phyloP scores from a whole-genome alignment of 2,797 vertebrate species.

The Serranus cabrilla region DNA sequence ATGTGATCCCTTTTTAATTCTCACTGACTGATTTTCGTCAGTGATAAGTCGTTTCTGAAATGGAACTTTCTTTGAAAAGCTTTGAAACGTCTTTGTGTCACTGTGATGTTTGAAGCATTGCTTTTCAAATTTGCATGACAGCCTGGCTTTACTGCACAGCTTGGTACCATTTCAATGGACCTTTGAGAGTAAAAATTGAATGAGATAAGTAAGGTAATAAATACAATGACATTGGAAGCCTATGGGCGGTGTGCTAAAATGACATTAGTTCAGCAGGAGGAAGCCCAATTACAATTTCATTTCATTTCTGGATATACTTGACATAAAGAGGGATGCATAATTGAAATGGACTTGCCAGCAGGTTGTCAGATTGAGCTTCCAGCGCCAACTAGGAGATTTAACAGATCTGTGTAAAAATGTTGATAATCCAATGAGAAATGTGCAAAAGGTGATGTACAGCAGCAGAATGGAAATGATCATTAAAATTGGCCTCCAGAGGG shows the following conservation, averaged over 20 bases:
- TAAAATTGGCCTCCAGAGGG: not conserved
- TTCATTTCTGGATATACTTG: slow-evolving; percentile 55
- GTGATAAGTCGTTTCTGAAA: slow-evolving; percentile 34
- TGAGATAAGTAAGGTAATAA: slow-evolving; percentile 64
- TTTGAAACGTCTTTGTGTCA: slow-evolving; percentile 37
- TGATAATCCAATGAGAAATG: slow-evolving; percentile 27
- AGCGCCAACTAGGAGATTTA: slow-evolving; percentile 29
- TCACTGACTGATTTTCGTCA: slow-evolving; percentile 20
- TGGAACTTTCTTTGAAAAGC: slow-evolving; percentile 40
- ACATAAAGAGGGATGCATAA: slow-evolving; percentile 51
- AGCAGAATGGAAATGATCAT: not conserved
- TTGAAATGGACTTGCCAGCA: slow-evolving; percentile 55
- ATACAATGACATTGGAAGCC: slow-evolving; percentile 60
- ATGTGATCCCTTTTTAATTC: slow-evolving; percentile 31
- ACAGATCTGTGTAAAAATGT: slow-evolving; percentile 28
- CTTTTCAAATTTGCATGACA: slow-evolving; percentile 58
- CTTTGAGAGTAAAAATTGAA: slow-evolving; percentile 53
- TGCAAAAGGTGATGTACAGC: slow-evolving; percentile 7
- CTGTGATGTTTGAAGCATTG: slow-evolving; percentile 53
- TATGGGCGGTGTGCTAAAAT: slow-evolving; percentile 57
- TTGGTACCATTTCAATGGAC: slow-evolving; percentile 52
- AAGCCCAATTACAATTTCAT: slow-evolving; percentile 49
- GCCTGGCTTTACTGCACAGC: slow-evolving; percentile 57
- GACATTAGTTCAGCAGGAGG: slow-evolving; percentile 54
- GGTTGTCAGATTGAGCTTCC: slow-evolving; percentile 42